These are phyloP conservation scores for Urosaurus nigricauda DNA, from an alignment of 2,797 vertebrate genomes.

Conservation along the genomic window DNA sequence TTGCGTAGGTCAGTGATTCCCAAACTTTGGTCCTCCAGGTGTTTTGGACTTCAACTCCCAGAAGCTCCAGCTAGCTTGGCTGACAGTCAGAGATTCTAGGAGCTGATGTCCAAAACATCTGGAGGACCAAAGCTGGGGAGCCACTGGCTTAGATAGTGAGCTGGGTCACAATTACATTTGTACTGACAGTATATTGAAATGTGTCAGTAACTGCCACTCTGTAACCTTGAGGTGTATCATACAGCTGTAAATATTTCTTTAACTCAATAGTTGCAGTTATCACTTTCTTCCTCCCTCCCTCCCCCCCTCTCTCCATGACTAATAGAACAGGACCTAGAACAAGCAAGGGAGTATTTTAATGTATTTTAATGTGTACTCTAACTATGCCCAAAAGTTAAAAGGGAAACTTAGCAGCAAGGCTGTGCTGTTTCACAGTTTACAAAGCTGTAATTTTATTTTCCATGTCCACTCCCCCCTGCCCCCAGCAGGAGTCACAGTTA, in stretches of 20 bases:
- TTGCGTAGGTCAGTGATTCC: too few relatives aligned
- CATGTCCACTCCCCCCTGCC: neutral
- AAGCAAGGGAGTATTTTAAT: neutral
- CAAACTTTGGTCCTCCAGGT: too few relatives aligned
- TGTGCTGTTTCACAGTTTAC: conserved; percentile 27
- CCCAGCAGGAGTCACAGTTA: conserved; percentile 49
- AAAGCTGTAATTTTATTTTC: conserved; percentile 28
- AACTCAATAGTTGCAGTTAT: neutral
- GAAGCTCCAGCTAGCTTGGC: too few relatives aligned
- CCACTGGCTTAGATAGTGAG: too few relatives aligned
- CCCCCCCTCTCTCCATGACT: too few relatives aligned
- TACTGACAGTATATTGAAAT: neutral
- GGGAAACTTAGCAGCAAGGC: neutral
- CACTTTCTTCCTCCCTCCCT: too few relatives aligned
- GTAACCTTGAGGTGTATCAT: neutral
- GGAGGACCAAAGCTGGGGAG: too few relatives aligned
- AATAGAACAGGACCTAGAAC: neutral
- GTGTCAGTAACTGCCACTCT: neutral
- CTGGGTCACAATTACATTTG: neutral
- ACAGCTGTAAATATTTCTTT: neutral
- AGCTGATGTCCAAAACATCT: too few relatives aligned
- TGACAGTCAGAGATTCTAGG: too few relatives aligned
- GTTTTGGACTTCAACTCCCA: too few relatives aligned
- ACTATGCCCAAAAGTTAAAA: rapidly evolving
- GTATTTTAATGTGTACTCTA: neutral